Base-by-base conservation (phyloP, 2,113 vertebrate species). In the Nothobranchius kuhntae region DNA sequence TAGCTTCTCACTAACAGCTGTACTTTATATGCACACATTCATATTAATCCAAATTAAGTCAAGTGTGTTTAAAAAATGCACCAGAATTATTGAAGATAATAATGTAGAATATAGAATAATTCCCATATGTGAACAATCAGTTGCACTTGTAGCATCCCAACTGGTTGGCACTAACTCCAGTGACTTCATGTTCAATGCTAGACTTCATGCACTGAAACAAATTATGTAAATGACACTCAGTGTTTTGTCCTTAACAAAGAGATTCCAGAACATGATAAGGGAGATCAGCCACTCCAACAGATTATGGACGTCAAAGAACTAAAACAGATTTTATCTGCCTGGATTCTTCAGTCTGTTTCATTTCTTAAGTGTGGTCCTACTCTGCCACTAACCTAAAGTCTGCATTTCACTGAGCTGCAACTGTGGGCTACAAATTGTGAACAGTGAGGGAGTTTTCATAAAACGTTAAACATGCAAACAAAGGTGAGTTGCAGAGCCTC, bases 281-380 rank as follows among this genome's bases (percentile, higher is more conserved):
- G 40, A 58, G 50, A 52, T 48, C 40, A 52, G 14, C 46, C 14
- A 21, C 9, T n/a, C 4, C 30, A 30, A 30, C 30, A 30, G 30
- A 30, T 30, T 8, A 48, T 14, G 46, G n/a, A 55, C 17, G 56
- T 60, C 14, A 74, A 76, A 63, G 15, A 17, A 57, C 1, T 55
- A 21, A 63, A 61, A 13, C 3, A 36, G 36, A 54, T 64, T 58
- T 7, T 38, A 56, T 56, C 54, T 38, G 7, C 1, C 30, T 30
- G 30, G 30, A 30, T 11, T 24, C 48, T 24, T 30, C 14, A 38
- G 30, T 30, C 30, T 7, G 4, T 9, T 40, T 40, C 9, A 7
- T 7, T 7, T 40, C 38, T 9, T 40, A 40, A 7, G 7, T 40
- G 7, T 40, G 38, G 3, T 40, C 38, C 7, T 8, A 40, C 38